Base-by-base conservation (phyloP, 2,113 vertebrate species). In the Haplotaxodon microlepis region DNA sequence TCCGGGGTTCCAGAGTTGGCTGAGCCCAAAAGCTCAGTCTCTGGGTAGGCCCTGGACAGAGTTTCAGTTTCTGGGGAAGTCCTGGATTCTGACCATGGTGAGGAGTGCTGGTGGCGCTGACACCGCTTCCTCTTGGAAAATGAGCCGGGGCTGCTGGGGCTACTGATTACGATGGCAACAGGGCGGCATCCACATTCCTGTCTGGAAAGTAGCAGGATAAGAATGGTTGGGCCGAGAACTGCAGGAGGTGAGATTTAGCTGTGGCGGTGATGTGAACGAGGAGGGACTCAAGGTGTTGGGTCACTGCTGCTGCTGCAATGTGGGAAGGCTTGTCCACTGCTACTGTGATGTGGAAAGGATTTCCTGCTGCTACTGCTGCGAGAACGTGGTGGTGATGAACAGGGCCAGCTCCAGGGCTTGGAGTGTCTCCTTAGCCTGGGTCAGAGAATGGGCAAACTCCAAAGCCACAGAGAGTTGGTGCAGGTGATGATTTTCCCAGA, bases 331-430 rank as follows among this genome's bases (percentile, higher is more conserved):
- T 31, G 27, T 31, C 57, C 57, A 59, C 8, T 59, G 27, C 57
- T 9, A 9, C 27, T 59, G 27, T 2, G 27, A 59, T 1, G 57
- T 2, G 13, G 57, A 9, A 59, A 59, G 57, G 5, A 31, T 31
- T 31, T 31, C 14, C 27, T 31, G 27, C 56, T 59, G 27, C 27
- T 17, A 31, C 14, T 4, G 14, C 57, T 6, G 14, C 5, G 5
- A 61, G 57, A 59, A 59, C 17, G 57, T 59, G 57, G 57, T 31
- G 27, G 27, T 59, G 57, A 59, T 31, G 27, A 31, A 59, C 57
- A 59, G 27, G 50, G 19, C 19, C 50, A 51, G 19, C 50, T 51
- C 50, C 50, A n/a, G 5, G 14, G 27, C 14, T 59, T 59, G 27
- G 27, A 17, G 57, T 0, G 0, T 31, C 8, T 59, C 14, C 57